Evolutionary conservation across 2,797 vertebrate genomes (phyloP), one percentile per base, ranked within the genome.

Genomic region (Pempheris klunzingeri): DNA sequence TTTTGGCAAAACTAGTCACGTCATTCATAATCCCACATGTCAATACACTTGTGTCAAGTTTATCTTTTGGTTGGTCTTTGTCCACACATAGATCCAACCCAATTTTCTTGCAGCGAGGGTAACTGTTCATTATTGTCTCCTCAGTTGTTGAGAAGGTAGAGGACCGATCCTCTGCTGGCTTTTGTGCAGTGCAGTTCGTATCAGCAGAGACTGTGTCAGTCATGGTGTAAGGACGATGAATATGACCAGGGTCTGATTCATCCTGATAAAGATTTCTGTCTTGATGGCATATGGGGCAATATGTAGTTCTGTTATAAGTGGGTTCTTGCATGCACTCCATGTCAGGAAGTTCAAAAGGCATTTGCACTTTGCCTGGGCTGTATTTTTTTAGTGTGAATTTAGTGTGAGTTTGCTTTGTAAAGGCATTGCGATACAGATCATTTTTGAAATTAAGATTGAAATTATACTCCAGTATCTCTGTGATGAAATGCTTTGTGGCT

Each of bases 391-490:
- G n/a, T n/a, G n/a, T n/a, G n/a, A n/a, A n/a, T n/a, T n/a, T n/a
- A n/a, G n/a, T n/a, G n/a, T n/a, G n/a, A n/a, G n/a, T n/a, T n/a
- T 68, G 1, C 1, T 58, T 5, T n/a, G 43, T 34, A 24, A 77
- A 87, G 32, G 10, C 34, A 49, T 1, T 32, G 15, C 46, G 50
- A 32, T 11, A 5, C 22, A 61, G 53, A 32, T 84, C 65, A 58
- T 47, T 71, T 1, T 75, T 52, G 3, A 87, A 72, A 53, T 67
- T 3, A 11, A 87, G 73, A 65, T 61, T 1, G 6, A 87, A 80
- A 54, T 87, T 87, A 39, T 74, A 76, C 52, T 82, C 76, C 38
- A 87, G 26, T 50, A 84, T 65, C 13, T 84, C 81, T 14, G 69
- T 74, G 8, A 82, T 44, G 36, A 84, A 87, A 32, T 77, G 0